These are phyloP conservation scores for Eciton burchellii DNA, from an alignment of 1,140 invertebrate genomes.

Conservation along the genomic window DNA sequence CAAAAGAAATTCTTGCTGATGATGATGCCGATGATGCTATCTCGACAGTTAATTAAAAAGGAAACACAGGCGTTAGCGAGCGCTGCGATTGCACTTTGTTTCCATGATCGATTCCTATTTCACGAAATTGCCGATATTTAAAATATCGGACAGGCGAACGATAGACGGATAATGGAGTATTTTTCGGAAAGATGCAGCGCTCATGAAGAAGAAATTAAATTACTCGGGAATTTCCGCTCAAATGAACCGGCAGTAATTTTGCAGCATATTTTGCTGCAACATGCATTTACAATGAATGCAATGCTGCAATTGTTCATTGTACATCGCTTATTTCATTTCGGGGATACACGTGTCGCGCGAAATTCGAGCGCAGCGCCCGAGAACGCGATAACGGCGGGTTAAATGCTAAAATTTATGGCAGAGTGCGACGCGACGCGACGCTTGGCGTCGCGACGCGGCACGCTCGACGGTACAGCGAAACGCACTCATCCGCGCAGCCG, in stretches of 20 bases:
- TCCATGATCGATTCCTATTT: background rate
- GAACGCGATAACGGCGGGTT: constrained; percentile 37
- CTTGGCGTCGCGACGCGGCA: background rate
- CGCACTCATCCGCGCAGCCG: constrained; percentile 63
- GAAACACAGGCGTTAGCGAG: background rate
- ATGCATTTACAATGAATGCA: background rate
- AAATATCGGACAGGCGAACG: background rate
- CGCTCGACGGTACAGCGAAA: constrained; percentile 63
- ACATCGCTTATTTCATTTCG: background rate
- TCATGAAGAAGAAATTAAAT: background rate
- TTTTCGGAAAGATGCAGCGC: background rate
- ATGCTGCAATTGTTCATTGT: constrained; percentile 18
- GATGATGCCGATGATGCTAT: background rate
- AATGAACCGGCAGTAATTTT: background rate
- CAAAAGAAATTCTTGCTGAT: background rate
- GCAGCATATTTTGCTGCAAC: background rate
- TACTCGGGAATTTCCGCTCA: background rate
- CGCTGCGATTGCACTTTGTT: background rate
- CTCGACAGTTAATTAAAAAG: background rate
- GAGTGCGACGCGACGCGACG: constrained; percentile 14
- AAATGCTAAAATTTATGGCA: constrained; percentile 71
- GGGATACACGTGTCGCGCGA: background rate
- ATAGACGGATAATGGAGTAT: background rate
- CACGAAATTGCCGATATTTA: background rate
- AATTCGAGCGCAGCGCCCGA: constrained; percentile 15